phyloP scores from a whole-genome alignment of 2,888 invertebrate genomes.

The Hypercompe scribonia region DNA sequence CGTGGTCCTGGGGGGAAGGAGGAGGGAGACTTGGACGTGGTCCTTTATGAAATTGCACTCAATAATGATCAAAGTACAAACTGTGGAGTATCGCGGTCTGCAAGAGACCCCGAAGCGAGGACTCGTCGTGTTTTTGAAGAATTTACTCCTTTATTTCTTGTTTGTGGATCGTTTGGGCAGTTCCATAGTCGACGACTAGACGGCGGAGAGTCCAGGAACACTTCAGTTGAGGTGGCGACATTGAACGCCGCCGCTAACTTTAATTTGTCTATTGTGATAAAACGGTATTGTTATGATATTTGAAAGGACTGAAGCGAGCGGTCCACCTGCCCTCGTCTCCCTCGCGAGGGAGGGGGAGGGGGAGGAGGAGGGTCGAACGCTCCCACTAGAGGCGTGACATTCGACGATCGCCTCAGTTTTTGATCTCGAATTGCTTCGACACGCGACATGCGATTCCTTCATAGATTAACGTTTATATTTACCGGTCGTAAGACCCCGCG shows the following conservation, averaged over 20 bases:
- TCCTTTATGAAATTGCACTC: conserved; percentile 50
- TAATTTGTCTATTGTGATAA: conserved; percentile 65
- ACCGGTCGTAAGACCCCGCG: conserved; percentile 77
- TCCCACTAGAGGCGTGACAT: conserved; percentile 52
- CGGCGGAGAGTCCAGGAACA: conserved; percentile 40
- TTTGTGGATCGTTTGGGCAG: conserved; percentile 48
- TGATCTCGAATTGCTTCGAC: conserved; percentile 76
- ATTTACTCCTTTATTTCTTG: conserved; percentile 69
- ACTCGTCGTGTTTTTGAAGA: conserved; percentile 66
- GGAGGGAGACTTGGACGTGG: conserved; percentile 8
- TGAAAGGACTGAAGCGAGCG: conserved; percentile 49
- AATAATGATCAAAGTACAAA: conserved; percentile 67
- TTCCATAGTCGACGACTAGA: conserved; percentile 45
- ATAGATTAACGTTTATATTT: conserved; percentile 77
- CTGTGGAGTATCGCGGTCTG: conserved; percentile 33
- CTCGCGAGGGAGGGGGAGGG: background rate
- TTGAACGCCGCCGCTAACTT: conserved; percentile 62
- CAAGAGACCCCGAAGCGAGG: conserved; percentile 35
- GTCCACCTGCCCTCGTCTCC: conserved; percentile 15
- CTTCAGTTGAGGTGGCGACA: conserved; percentile 44
- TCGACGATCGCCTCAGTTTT: conserved; percentile 60
- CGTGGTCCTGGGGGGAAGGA: background rate
- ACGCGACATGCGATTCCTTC: conserved; percentile 69
- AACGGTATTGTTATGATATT: conserved; percentile 57
- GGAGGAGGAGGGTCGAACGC: background rate